Base-by-base conservation (phyloP, 2,888 invertebrate species). In the Lithophane semibrunnea region DNA sequence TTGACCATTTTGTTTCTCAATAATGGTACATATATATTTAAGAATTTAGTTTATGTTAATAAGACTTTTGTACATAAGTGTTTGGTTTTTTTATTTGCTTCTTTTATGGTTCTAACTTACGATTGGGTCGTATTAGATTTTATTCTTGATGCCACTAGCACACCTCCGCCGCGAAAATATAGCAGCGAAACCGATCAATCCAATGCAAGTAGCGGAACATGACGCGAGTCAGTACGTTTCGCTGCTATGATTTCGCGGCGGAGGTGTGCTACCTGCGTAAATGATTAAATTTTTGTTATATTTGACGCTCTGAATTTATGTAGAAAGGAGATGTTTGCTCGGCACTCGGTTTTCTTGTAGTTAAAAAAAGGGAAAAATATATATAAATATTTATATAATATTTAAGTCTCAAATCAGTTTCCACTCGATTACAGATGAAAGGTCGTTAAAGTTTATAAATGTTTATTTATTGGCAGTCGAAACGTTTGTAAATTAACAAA, bases 401-500 rank as follows among this genome's bases (percentile, higher is more conserved):
- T 4, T 37, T 37, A 37, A 37, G 37, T 47, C 12, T 18, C 18
- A 49, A 49, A 47, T 3, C 3, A 16, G 18, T 24, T 4, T 0
- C 10, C 12, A 64, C 5, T 42, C 24, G 8, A 65, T 61, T 63
- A 72, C 13, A 18, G 72, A 37, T 12, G 47, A 70, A 70, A 56
- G 7, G 12, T 63, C 21, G 10, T 29, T 44, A 63, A 47, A 52
- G 42, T 52, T 49, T 42, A 63, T 49, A 18, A 65, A 54, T n/a
- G 52, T 78, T 70, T 7, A 16, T 42, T 63, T 70, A 56, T 37
- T 52, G n/a, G 58, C 42, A 49, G 18, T 75, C 12, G 42, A 71
- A 67, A 73, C 71, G 67, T 80, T 73, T 37, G 37, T 13, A 49
- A 83, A 76, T 60, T 73, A 58, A 63, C 52, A 67, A 66, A 60